Evolutionary conservation across 2,797 vertebrate genomes (phyloP), one percentile per base, ranked within the genome.

Genomic region (Cephalopachus bancanus): DNA sequence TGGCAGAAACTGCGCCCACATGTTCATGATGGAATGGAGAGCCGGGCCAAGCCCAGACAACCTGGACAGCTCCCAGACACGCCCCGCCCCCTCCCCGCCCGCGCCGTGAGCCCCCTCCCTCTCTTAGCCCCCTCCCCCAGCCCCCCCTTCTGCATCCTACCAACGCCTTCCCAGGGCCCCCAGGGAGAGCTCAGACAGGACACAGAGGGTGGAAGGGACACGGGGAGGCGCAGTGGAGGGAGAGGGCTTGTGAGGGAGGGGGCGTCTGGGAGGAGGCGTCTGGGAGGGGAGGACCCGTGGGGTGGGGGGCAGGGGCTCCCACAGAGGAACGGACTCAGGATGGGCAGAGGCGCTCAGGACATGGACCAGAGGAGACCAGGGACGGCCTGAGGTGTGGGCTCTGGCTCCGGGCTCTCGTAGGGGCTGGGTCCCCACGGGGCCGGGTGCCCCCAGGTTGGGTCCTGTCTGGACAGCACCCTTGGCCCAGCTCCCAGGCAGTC

Each of bases 401-500:
- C 28, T 24, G 37, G 19, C 37, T 8, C n/a, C 44, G 83, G 30
- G 7, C 8, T 30, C 53, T 12, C 0, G 59, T 8, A 3, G 33
- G 20, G 15, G 19, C 44, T 0, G 30, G 26, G 10, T 83, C 15
- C 16, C 5, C 0, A 17, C 33, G 0, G 28, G 26, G 16, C 57
- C 0, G 28, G 17, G 8, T 67, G 28, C 51, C 49, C 19, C 33
- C 0, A 24, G 24, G 16, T 51, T 0, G 24, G 20, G 11, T 69
- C 17, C 17, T 53, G 5, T 12, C 71, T 9, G 60, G 28, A 9
- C 8, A 0, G 2, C 2, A 26, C 33, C 49, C 10, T 15, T 51
- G 60, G 22, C 89, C 16, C 10, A 8, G 33, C 33, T 16, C 51
- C 49, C 10, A 5, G 89, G 93, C 87, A 92, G 33, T 79, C 79